Conservation (phyloP, 1,140 invertebrate species). For the Drosophila pandora region DNA sequence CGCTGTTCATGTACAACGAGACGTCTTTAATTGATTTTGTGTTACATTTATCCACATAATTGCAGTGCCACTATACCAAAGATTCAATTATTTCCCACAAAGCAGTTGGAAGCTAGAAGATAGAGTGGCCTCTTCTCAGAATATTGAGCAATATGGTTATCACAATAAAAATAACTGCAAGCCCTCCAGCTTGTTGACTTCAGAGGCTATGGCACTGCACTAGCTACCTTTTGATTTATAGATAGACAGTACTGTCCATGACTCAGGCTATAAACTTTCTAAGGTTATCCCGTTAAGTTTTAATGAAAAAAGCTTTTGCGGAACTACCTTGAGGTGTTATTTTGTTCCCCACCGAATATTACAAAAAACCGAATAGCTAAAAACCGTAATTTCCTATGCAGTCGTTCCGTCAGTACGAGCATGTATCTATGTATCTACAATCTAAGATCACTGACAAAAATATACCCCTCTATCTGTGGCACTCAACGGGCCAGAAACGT, state of each 20-base stretch:
- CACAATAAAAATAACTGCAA: neutral
- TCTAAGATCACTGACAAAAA: constrained; percentile 39
- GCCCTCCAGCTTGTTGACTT: constrained; percentile 1
- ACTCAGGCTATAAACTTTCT: constrained; percentile 40
- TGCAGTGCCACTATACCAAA: constrained; percentile 11
- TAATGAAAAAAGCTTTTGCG: constrained; percentile 27
- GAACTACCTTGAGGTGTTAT: constrained; percentile 47
- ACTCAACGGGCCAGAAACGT: constrained; percentile 24
- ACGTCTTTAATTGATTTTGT: constrained; percentile 54
- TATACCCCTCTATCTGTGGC: constrained; percentile 23
- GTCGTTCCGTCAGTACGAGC: constrained; percentile 20
- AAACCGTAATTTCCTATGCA: constrained; percentile 44
- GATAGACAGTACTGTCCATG: constrained; percentile 7
- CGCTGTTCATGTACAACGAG: constrained; percentile 19
- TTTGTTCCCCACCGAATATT: constrained; percentile 26
- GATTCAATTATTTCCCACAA: constrained; percentile 28
- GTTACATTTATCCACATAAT: constrained; percentile 53
- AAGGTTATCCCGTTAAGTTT: constrained; percentile 36
- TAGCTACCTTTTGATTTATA: constrained; percentile 27
- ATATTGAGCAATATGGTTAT: neutral
- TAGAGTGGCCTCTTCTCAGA: neutral
- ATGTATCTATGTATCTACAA: constrained; percentile 26
- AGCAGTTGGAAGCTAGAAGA: neutral
- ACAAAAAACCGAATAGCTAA: constrained; percentile 32
- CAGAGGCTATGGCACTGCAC: constrained; percentile 10